Evolutionary conservation across 2,797 vertebrate species (phyloP).

Genomic region (Pachyuromys duprasi): DNA sequence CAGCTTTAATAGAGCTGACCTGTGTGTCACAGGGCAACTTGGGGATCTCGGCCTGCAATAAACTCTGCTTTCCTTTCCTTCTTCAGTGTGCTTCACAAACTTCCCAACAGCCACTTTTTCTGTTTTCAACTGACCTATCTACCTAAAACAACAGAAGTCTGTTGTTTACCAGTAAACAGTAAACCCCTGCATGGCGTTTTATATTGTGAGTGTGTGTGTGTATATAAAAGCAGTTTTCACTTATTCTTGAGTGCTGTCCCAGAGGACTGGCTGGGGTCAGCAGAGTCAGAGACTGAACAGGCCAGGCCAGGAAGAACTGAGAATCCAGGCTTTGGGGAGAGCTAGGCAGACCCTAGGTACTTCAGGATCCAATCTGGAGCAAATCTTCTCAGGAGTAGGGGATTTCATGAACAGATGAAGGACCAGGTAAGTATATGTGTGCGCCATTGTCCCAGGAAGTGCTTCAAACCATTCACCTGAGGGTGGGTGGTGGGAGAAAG

Average conservation of each 20-base stretch:
- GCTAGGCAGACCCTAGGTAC: not conserved
- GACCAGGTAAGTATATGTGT: not conserved
- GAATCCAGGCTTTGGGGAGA: not conserved
- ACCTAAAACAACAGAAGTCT: not conserved
- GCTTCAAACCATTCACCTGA: not conserved
- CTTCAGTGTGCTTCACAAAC: conserved; percentile 16
- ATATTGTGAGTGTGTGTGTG: not conserved
- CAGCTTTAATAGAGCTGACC: not conserved
- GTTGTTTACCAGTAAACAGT: conserved; percentile 13
- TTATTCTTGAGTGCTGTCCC: not conserved
- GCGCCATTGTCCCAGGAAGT: not conserved
- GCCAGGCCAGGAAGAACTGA: not conserved
- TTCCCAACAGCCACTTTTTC: conserved; percentile 11
- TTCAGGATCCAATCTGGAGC: not conserved
- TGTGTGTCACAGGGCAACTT: not conserved
- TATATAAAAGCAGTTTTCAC: not conserved
- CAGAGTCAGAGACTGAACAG: not conserved
- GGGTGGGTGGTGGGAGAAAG: not conserved
- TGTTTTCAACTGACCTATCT: conserved; percentile 3
- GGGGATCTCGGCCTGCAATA: not conserved
- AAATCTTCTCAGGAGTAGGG: not conserved
- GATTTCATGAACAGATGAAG: not conserved
- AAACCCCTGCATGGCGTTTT: not conserved
- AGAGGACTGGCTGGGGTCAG: not conserved
- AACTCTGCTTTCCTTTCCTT: conserved; percentile 22